phyloP scores from a whole-genome alignment of 2,888 invertebrate genomes.

The Gari tellinella region DNA sequence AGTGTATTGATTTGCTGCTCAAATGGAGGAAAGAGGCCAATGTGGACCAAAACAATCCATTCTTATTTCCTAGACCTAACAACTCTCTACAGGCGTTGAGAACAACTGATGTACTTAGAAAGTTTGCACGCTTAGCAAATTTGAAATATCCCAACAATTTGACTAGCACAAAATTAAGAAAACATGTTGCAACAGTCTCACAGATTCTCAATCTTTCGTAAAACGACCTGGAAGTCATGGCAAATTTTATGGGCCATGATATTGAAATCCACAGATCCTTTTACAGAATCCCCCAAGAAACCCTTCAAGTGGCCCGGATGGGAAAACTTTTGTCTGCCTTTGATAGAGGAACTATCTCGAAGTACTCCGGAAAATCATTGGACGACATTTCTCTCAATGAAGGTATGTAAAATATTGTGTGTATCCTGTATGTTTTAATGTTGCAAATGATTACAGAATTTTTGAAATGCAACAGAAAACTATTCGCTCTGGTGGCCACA shows the following conservation, averaged over 20 bases:
- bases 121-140: constrained; percentile 16
- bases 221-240: constrained; percentile 13
- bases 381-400: constrained; percentile 20
- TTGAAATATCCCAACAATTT: constrained; percentile 13
- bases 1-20: constrained; percentile 37
- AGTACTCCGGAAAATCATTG: constrained; percentile 19
- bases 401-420: not conserved
- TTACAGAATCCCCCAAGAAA: constrained; percentile 17
- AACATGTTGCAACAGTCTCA: constrained; percentile 25
- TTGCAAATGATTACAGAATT: too few relatives aligned
- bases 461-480: too few relatives aligned
- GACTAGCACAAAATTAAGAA: constrained; percentile 28
- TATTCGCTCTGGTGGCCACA: too few relatives aligned
- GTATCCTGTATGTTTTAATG: too few relatives aligned
- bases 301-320: constrained; percentile 18
- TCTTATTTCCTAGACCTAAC: constrained; percentile 41
- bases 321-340: constrained; percentile 25
- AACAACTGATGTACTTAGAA: constrained; percentile 18
- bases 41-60: constrained; percentile 33
- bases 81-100: constrained; percentile 12
- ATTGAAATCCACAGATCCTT: constrained; percentile 15
- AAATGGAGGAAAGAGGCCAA: constrained; percentile 31
- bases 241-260: constrained; percentile 8
- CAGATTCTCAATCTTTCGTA: constrained; percentile 19
- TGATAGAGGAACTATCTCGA: constrained; percentile 21